A percentile compares a stretch with the other conserved stretches of the same genome.
Evolutionary conservation across 2,888 invertebrate genomes (phyloP).

Genomic region (Lepidochitona cinerea): DNA sequence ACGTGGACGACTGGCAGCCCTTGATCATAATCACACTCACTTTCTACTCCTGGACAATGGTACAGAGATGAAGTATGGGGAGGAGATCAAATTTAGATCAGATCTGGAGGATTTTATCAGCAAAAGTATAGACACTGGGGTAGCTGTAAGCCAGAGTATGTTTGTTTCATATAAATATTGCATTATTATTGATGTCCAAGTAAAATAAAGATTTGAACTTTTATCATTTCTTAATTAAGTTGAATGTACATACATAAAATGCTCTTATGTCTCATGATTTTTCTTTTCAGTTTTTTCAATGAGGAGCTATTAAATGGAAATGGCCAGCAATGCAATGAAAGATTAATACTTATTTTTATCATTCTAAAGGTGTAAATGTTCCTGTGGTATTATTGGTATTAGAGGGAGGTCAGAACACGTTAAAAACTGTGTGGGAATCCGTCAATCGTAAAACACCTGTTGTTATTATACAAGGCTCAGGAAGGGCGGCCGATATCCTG

Average conservation of each 20-base stretch:
- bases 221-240: no score
- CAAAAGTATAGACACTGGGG: conserved; percentile 42
- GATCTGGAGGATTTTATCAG: conserved; percentile 56
- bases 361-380: conserved; percentile 55
- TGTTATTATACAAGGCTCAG: conserved; percentile 66
- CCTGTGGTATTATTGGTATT: conserved; percentile 97
- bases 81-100: conserved; percentile 62
- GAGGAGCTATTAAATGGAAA: no score
- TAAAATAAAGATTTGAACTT: no score
- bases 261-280: no score
- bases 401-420: conserved; percentile 95
- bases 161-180: no score
- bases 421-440: conserved; percentile 59
- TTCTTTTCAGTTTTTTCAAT: no score
- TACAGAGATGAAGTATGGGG: conserved; percentile 59
- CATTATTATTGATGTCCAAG: no score
- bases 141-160: conserved; percentile 51
- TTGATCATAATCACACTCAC: conserved; percentile 70
- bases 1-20: conserved; percentile 41
- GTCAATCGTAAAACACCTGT: conserved; percentile 61
- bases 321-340: no score
- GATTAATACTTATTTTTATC: neutral
- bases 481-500: conserved; percentile 68
- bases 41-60: conserved; percentile 70
- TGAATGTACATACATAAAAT: no score